Evolutionary conservation across 1,140 invertebrate species (phyloP).

Genomic region (Drosophila teissieri): DNA sequence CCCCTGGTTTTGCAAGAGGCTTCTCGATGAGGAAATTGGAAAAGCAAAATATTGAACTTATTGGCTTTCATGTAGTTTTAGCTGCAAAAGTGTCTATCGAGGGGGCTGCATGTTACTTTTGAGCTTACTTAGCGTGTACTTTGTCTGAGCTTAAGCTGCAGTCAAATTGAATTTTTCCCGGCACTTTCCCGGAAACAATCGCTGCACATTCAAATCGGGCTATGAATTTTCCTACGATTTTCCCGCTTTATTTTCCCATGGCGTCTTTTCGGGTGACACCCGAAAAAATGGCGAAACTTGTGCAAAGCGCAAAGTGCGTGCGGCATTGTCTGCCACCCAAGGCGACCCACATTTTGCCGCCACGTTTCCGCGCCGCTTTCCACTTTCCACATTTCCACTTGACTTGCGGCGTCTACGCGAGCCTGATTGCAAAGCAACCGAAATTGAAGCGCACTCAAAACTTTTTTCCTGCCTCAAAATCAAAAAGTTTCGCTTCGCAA

Average conservation of each 20-base stretch:
- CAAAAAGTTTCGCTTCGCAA: conserved; percentile 74
- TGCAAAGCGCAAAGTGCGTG: conserved; percentile 60
- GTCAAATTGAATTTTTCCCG: conserved; percentile 75
- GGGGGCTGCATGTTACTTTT: conserved; percentile 70
- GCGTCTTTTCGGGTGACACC: conserved; percentile 28
- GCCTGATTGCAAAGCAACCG: conserved; percentile 77
- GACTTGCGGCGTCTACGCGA: conserved; percentile 73
- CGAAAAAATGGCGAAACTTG: conserved; percentile 59
- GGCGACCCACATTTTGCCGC: background rate
- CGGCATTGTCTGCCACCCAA: conserved; percentile 55
- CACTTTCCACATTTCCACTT: conserved; percentile 63
- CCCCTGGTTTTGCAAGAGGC: background rate
- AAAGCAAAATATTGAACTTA: conserved; percentile 83
- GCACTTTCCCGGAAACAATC: conserved; percentile 27
- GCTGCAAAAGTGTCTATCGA: conserved; percentile 68
- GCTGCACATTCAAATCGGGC: conserved; percentile 65
- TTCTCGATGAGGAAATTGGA: conserved; percentile 49
- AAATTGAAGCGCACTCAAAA: conserved; percentile 75
- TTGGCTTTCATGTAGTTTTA: conserved; percentile 78
- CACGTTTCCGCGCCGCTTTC: conserved; percentile 1
- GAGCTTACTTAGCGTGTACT: conserved; percentile 82
- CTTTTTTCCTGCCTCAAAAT: conserved; percentile 69
- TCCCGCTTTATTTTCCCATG: conserved; percentile 4
- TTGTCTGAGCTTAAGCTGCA: conserved; percentile 74
- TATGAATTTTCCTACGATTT: conserved; percentile 41